Evolutionary conservation across 2,113 vertebrate genomes (phyloP), one percentile per base, ranked within the genome.

Genomic region (Scatophagus argus): DNA sequence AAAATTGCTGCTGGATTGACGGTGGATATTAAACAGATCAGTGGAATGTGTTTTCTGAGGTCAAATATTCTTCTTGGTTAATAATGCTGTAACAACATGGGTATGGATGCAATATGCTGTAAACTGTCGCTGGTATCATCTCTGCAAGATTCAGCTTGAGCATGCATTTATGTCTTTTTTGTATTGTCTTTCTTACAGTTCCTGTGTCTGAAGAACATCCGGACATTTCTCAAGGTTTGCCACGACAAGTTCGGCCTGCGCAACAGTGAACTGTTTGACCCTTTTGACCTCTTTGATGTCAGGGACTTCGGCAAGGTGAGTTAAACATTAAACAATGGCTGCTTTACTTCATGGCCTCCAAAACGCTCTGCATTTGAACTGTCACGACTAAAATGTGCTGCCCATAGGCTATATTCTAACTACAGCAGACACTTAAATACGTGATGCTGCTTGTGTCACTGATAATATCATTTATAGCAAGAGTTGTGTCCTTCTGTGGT

Each of bases 301-400:
- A 94, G 98, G 56, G 97, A 99, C 86, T 99, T 99, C 0, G 98
- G 98, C 39, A 99, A 99, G 97, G 98, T 99, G 93, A 97, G 97
- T 78, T n/a, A 6, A 72, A 49, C 46, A 17, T 65, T 8, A 39
- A 4, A 6, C 39, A 4, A 56, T 27, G 16, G 27, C 17, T 44
- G 69, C 43, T 60, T 29, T 10, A 10, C 31, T 36, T 77, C 27
- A 21, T 17, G 27, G 3, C 62, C 5, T 65, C n/a, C 14, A 5
- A 74, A 74, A 23, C 1, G 6, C 54, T 34, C 46, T 41, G 55
- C 27, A 5, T 19, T 70, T 52, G 43, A 56, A 19, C 23, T 41
- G 39, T 27, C 68, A 46, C 34, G 19, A 38, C 17, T 10, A 5
- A 38, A 49, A 21, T 2, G 21, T 32, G 8, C 21, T 29, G 12